Base-by-base conservation (phyloP, 30 jellyfish, hydroid and myxozoan genomes). In the Hydra vulgaris region DNA sequence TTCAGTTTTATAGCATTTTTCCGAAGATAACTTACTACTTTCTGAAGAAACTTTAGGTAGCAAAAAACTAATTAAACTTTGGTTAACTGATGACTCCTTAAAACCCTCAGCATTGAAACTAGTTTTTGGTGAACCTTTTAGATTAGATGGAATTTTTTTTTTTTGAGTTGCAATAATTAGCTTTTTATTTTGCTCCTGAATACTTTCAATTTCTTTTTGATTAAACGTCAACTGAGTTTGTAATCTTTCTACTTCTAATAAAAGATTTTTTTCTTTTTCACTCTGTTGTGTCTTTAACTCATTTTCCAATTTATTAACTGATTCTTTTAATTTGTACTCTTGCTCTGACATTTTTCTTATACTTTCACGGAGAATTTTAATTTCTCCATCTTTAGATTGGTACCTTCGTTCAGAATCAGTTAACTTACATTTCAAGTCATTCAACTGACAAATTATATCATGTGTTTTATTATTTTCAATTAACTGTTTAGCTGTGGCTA, bases 211-310 rank as follows among this genome's bases (percentile, higher is more conserved):
- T 80, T 91, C 98, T 54, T 85, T 85, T 8, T 86, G 90, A 71
- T 91, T 91, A 84, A 91, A 91, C 21, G 78, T 91, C 23, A 91
- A 84, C 72, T 91, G 96, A 17, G 98, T 91, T 78, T 85, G 82
- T 70, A 91, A 76, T 26, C 78, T 83, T 68, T 91, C 96, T 70
- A 86, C 71, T 66, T 91, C 98, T 25, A 86, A 70, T 54, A 82
- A 72, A 15, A 86, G 84, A 19, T 55, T 56, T 17, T 26, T 66
- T 77, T 91, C 96, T 68, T 56, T 86, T 23, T 91, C 95, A 83
- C 81, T 86, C 61, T 86, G 89, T 73, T 86, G 82, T 67, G 79
- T 78, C 53, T 80, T 53, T 24, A 69, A 26, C 18, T 73, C 74
- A 40, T 81, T 81, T 69, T 86, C 92, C 15, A 79, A 23, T 61